These are phyloP conservation scores for Adrianichthys oophorus DNA, from an alignment of 2,797 vertebrate species.

Conservation along the genomic window DNA sequence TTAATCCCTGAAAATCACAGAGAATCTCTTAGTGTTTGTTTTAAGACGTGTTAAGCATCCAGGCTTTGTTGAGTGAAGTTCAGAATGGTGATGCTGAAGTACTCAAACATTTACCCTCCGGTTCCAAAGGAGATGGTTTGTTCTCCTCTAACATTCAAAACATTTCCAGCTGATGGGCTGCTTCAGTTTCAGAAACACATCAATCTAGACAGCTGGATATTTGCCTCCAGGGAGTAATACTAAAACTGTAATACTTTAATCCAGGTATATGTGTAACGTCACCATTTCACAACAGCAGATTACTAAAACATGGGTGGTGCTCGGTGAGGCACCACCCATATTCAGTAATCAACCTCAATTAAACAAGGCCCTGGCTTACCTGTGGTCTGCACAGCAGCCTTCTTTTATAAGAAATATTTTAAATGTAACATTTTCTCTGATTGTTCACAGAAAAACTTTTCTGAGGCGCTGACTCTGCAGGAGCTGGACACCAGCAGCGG, in stretches of 20 bases:
- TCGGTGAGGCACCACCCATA: constrained; percentile 6
- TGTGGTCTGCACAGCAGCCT: constrained; percentile 1
- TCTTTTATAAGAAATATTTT: neutral
- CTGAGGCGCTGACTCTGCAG: constrained; percentile 83
- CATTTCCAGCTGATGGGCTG: neutral
- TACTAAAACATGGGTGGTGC: constrained; percentile 9
- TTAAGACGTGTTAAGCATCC: neutral
- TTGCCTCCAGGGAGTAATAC: constrained; percentile 5
- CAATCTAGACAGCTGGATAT: constrained; percentile 1
- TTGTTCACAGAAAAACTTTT: constrained; percentile 73
- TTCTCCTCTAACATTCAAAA: neutral
- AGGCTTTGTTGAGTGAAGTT: neutral
- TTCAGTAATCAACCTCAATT: neutral
- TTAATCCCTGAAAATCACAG: neutral
- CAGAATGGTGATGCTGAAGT: no score
- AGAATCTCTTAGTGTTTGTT: neutral
- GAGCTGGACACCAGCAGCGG: constrained; percentile 92
- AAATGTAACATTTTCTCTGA: neutral
- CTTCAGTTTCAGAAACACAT: neutral
- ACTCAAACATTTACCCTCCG: neutral
- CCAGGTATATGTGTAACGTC: neutral
- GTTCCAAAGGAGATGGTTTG: neutral
- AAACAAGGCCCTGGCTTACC: constrained; percentile 19
- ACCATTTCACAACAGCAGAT: constrained; percentile 28
- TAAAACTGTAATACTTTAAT: neutral